Conservation (phyloP, 2,113 vertebrate genomes). For the Sus scrofa region DNA sequence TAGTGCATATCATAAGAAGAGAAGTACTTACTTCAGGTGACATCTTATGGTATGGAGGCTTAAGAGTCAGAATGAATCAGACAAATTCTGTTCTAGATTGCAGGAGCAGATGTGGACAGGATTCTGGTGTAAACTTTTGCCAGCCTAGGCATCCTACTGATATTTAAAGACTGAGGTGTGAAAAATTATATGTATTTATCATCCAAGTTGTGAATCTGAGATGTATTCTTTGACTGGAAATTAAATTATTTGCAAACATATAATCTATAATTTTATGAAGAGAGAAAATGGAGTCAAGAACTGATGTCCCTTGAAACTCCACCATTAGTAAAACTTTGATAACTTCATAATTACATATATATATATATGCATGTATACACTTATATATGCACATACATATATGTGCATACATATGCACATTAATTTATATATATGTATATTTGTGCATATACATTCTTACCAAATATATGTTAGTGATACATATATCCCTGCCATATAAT, state of each 20-base stretch:
- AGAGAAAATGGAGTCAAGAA: background rate
- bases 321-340: background rate
- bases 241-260: background rate
- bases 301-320: background rate
- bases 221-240: background rate
- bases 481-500: background rate
- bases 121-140: background rate
- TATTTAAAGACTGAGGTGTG: background rate
- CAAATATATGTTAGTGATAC: background rate
- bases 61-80: background rate
- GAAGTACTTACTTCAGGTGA: background rate
- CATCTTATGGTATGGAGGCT: background rate
- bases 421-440: background rate
- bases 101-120: background rate
- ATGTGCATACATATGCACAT: background rate
- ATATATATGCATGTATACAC: fast-evolving
- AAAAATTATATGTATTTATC: background rate
- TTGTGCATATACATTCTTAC: background rate
- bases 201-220: background rate
- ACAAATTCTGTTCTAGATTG: background rate
- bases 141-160: background rate
- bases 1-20: background rate
- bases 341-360: background rate
- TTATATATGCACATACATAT: background rate
- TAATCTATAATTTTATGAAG: background rate